Evolutionary conservation across 2,797 vertebrate species (phyloP).

Genomic region (Onychomys torridus): DNA sequence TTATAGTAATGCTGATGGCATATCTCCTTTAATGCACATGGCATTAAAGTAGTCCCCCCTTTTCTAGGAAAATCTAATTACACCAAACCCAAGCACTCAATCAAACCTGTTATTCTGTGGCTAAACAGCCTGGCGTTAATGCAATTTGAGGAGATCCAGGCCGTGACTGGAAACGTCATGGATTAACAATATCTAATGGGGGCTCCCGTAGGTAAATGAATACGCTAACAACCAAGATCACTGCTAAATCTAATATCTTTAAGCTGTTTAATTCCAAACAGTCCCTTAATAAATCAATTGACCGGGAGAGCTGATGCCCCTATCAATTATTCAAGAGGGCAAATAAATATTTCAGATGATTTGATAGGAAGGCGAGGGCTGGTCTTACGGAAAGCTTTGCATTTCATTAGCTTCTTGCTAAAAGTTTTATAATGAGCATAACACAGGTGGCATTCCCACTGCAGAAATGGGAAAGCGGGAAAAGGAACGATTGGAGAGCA

Average conservation of each 20-base stretch:
- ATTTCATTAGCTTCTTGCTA: slow-evolving; percentile 92
- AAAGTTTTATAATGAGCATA: slow-evolving; percentile 91
- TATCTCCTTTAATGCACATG: slow-evolving; percentile 89
- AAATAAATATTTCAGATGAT: slow-evolving; percentile 95
- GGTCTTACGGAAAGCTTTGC: slow-evolving; percentile 92
- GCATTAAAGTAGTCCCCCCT: slow-evolving; percentile 91
- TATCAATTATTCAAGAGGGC: slow-evolving; percentile 95
- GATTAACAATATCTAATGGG: slow-evolving; percentile 95
- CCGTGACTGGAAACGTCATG: slow-evolving; percentile 92
- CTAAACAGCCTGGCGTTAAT: slow-evolving; percentile 93
- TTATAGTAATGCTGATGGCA: slow-evolving; percentile 91
- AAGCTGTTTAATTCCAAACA: slow-evolving; percentile 95
- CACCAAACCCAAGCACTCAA: slow-evolving; percentile 92
- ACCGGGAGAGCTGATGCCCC: slow-evolving; percentile 92
- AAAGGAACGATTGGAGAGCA: slow-evolving; percentile 72
- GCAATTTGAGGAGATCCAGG: slow-evolving; percentile 93
- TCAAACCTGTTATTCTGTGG: slow-evolving; percentile 94
- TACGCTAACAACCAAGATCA: slow-evolving; percentile 93
- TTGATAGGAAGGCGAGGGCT: slow-evolving; percentile 91
- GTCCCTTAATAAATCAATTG: slow-evolving; percentile 95
- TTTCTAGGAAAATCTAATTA: slow-evolving; percentile 94
- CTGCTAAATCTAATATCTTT: slow-evolving; percentile 95
- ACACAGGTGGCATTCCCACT: slow-evolving; percentile 84
- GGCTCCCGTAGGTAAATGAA: slow-evolving; percentile 94
- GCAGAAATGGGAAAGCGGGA: slow-evolving; percentile 74